Conservation (phyloP, 1,140 invertebrate genomes). For the Pseudomyrmex sp. region DNA sequence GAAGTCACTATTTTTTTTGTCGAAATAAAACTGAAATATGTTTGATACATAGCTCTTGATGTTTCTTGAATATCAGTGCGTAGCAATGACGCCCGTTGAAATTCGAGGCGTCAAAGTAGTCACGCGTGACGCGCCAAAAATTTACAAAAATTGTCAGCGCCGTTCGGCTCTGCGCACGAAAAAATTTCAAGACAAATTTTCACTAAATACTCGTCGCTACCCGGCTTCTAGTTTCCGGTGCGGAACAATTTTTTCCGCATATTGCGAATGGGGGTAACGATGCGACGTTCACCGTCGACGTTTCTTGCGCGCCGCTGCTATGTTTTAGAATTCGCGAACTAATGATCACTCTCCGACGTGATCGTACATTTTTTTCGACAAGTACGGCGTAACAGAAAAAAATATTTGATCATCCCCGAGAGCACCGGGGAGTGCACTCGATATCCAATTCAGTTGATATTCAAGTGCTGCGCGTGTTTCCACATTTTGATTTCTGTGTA, state of each 20-base stretch:
- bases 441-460: conserved; percentile 76
- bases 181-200: conserved; percentile 57
- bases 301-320: conserved; percentile 42
- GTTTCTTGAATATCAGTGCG: conserved; percentile 60
- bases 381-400: conserved; percentile 67
- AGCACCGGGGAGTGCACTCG: conserved; percentile 69
- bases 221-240: conserved; percentile 3
- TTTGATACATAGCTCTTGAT: conserved; percentile 58
- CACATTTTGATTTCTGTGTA: conserved; percentile 75
- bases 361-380: conserved; percentile 67
- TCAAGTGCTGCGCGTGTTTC: conserved; percentile 75
- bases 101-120: conserved; percentile 61
- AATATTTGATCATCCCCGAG: conserved; percentile 74
- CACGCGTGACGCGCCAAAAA: conserved; percentile 60
- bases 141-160: conserved; percentile 60
- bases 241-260: conserved; percentile 22
- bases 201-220: conserved; percentile 42
- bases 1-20: conserved; percentile 23
- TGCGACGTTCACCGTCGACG: not conserved
- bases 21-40: conserved; percentile 33
- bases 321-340: conserved; percentile 61
- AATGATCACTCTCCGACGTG: conserved; percentile 68
- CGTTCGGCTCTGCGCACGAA: conserved; percentile 38
- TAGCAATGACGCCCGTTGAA: conserved; percentile 58
- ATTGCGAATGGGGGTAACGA: conserved; percentile 17